Percentiles rank a stretch among this genome's conserved stretches.
phyloP scores from a whole-genome alignment of 1,140 invertebrate species.

The Drosophila melanica region DNA sequence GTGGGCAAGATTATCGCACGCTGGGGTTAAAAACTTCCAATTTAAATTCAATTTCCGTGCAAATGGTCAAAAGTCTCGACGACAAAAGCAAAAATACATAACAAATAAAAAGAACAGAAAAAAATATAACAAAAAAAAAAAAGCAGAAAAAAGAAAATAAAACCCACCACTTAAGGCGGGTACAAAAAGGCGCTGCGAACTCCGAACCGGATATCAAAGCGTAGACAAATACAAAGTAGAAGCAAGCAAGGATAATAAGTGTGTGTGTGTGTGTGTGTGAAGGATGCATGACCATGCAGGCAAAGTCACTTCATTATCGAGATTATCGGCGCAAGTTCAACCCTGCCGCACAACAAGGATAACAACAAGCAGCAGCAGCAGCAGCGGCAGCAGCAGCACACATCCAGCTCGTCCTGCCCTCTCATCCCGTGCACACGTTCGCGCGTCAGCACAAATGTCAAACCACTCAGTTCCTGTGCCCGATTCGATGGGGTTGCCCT shows the following conservation, averaged over 20 bases:
- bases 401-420: constrained; percentile 30
- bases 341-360: constrained; percentile 53
- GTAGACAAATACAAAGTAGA: constrained; percentile 49
- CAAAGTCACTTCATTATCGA: constrained; percentile 82
- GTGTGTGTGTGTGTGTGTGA: constrained; percentile 27
- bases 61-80: constrained; percentile 79
- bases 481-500: constrained; percentile 21
- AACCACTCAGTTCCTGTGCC: constrained; percentile 70
- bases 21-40: constrained; percentile 80
- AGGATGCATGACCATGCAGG: constrained; percentile 76
- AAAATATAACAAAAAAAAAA: not conserved
- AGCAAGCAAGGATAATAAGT: constrained; percentile 31
- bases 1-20: constrained; percentile 74
- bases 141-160: constrained; percentile 31
- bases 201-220: constrained; percentile 74
- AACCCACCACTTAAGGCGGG: constrained; percentile 76
- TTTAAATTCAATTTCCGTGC: constrained; percentile 83
- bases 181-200: constrained; percentile 44
- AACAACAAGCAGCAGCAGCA: constrained; percentile 39
- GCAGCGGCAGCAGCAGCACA: constrained; percentile 10
- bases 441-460: constrained; percentile 82
- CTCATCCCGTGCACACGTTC: constrained; percentile 75
- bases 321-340: constrained; percentile 81
- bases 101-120: constrained; percentile 25
- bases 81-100: constrained; percentile 52